Conservation (phyloP, 2,888 invertebrate genomes). For the Thelaira solivaga region DNA sequence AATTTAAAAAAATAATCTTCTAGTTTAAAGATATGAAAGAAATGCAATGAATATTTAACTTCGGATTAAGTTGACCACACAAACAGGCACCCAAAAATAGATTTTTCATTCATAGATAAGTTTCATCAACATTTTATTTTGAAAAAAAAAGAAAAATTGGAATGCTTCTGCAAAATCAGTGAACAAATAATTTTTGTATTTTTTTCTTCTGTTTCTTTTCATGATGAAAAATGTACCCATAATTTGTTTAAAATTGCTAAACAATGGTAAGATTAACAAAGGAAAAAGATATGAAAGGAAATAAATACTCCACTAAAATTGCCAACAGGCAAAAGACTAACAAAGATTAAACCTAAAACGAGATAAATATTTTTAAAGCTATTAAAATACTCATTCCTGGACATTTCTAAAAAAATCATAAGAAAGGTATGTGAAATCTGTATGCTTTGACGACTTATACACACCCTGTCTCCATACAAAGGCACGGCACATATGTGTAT, state of each 20-base stretch:
- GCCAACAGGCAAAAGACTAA: slow-evolving; percentile 6
- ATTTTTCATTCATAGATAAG: too few species aligned
- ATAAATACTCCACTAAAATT: neutral
- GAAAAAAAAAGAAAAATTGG: too few species aligned
- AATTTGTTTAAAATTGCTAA: slow-evolving; percentile 52
- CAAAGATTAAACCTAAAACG: slow-evolving; percentile 9
- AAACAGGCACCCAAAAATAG: too few species aligned
- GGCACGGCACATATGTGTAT: too few species aligned
- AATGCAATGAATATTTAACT: too few species aligned
- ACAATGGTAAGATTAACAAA: slow-evolving; percentile 38
- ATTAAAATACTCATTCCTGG: slow-evolving; percentile 3
- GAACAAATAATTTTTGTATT: neutral
- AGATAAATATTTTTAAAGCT: slow-evolving; percentile 15
- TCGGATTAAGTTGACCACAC: too few species aligned
- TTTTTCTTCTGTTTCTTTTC: neutral
- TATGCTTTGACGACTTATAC: too few species aligned
- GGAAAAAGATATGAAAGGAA: slow-evolving; percentile 2
- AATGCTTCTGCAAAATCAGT: neutral
- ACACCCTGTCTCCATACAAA: too few species aligned
- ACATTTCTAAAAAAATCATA: neutral
- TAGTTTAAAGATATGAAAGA: too few species aligned
- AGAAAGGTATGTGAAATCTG: too few species aligned
- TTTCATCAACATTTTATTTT: too few species aligned
- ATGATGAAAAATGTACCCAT: slow-evolving; percentile 20
- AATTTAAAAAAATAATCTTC: too few species aligned